Conservation (phyloP, 2,888 invertebrate genomes). For the Meandrusa payeni region DNA sequence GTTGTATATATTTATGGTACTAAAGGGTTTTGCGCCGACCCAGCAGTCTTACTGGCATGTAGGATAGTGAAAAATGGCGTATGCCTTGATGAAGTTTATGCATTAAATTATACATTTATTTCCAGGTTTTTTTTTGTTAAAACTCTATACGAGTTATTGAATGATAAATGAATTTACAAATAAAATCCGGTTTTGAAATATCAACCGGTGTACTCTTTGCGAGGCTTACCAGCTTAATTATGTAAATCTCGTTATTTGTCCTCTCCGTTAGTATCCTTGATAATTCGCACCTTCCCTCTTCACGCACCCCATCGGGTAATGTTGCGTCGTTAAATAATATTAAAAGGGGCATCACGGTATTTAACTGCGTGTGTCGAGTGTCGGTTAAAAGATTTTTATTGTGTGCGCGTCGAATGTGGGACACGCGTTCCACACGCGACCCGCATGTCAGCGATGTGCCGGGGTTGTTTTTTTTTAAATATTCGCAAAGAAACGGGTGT, state of each 20-base stretch:
- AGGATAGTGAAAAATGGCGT: slow-evolving; percentile 6
- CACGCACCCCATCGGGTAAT: slow-evolving; percentile 44
- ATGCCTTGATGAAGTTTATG: too few relatives aligned
- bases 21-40: too few relatives aligned
- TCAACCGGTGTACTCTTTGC: slow-evolving; percentile 59
- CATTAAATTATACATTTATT: too few relatives aligned
- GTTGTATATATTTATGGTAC: too few relatives aligned
- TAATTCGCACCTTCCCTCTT: slow-evolving; percentile 60
- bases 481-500: slow-evolving; percentile 53
- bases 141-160: slow-evolving; percentile 36
- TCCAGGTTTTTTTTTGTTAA: slow-evolving; percentile 28
- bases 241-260: slow-evolving; percentile 56
- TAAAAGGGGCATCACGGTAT: slow-evolving; percentile 47
- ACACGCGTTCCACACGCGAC: slow-evolving; percentile 74
- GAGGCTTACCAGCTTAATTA: slow-evolving; percentile 46
- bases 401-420: slow-evolving; percentile 65
- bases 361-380: slow-evolving; percentile 50
- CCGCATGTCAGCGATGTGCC: slow-evolving; percentile 55
- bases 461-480: slow-evolving; percentile 48
- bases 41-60: neutral
- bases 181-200: slow-evolving; percentile 59
- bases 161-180: slow-evolving; percentile 29
- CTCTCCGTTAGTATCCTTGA: slow-evolving; percentile 43
- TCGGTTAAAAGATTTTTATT: slow-evolving; percentile 57
- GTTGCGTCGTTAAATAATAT: slow-evolving; percentile 31